phyloP scores from a whole-genome alignment of 2,113 vertebrate genomes.

The Oxygymnocypris stewartii region DNA sequence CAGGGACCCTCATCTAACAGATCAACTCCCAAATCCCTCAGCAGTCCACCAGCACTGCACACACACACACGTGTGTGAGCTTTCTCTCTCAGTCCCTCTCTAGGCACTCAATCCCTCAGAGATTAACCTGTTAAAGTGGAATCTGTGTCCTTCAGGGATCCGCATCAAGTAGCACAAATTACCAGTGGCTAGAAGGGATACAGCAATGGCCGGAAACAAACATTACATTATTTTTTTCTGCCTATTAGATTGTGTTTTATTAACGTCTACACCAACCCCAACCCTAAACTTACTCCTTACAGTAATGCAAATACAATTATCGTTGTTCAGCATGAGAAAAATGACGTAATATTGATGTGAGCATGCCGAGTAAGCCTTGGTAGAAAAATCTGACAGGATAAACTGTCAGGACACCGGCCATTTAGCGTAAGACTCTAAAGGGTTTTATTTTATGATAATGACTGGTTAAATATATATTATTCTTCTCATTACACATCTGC shows the following conservation, averaged over 20 bases:
- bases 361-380: no score
- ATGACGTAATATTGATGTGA: no score
- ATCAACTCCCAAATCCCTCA: constrained; percentile 36
- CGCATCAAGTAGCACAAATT: constrained; percentile 53
- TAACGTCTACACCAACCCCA: no score
- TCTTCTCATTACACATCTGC: background rate
- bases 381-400: no score
- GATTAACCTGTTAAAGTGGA: constrained; percentile 52
- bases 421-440: background rate
- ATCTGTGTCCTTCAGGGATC: constrained; percentile 46
- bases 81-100: background rate
- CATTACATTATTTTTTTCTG: no score
- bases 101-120: constrained; percentile 42
- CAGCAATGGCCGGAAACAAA: no score
- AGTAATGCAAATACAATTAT: no score
- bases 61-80: constrained; percentile 31
- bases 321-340: no score
- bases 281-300: no score
- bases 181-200: constrained; percentile 1
- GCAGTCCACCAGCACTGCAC: constrained; percentile 41
- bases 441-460: background rate
- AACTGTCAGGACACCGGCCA: background rate
- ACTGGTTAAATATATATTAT: background rate
- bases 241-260: no score
- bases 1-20: constrained; percentile 25